phyloP scores from a whole-genome alignment of 1,140 invertebrate genomes.

The Chlorops oryzae region DNA sequence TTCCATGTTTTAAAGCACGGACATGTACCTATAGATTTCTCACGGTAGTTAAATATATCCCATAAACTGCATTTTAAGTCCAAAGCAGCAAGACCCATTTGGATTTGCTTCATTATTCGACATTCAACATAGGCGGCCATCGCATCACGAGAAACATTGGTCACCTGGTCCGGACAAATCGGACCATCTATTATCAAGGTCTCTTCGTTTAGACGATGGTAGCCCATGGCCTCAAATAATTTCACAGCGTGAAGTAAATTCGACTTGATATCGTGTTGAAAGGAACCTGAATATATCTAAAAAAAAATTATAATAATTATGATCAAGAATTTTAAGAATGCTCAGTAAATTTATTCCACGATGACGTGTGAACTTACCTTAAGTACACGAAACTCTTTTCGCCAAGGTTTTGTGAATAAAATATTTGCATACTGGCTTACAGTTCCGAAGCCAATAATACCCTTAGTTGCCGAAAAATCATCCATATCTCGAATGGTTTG shows the following conservation, averaged over 20 bases:
- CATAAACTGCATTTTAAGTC: conserved; percentile 54
- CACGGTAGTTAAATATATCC: conserved; percentile 61
- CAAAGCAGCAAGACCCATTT: conserved; percentile 28
- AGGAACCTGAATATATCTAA: conserved; percentile 78
- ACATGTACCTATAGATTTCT: conserved; percentile 55
- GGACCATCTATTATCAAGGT: conserved; percentile 60
- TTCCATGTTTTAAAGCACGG: too few relatives aligned
- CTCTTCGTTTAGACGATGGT: conserved; percentile 53
- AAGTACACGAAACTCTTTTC: conserved; percentile 74
- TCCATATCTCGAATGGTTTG: conserved; percentile 60
- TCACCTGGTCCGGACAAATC: conserved; percentile 72
- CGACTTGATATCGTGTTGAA: conserved; percentile 76
- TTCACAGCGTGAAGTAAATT: conserved; percentile 68
- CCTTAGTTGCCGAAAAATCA: conserved; percentile 73
- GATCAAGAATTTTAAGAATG: neutral
- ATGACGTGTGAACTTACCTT: conserved; percentile 53
- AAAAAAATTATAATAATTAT: conserved; percentile 19
- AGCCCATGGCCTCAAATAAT: conserved; percentile 77
- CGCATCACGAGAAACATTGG: conserved; percentile 72
- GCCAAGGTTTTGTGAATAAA: conserved; percentile 77
- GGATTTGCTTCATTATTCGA: conserved; percentile 63
- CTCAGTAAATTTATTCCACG: neutral
- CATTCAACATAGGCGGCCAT: conserved; percentile 85
- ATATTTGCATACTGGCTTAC: conserved; percentile 80
- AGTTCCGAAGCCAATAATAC: conserved; percentile 73